A percentile compares a stretch with the other conserved stretches of the same genome.
Evolutionary conservation across 2,113 vertebrate species (phyloP).

Genomic region (Saccopteryx bilineata): DNA sequence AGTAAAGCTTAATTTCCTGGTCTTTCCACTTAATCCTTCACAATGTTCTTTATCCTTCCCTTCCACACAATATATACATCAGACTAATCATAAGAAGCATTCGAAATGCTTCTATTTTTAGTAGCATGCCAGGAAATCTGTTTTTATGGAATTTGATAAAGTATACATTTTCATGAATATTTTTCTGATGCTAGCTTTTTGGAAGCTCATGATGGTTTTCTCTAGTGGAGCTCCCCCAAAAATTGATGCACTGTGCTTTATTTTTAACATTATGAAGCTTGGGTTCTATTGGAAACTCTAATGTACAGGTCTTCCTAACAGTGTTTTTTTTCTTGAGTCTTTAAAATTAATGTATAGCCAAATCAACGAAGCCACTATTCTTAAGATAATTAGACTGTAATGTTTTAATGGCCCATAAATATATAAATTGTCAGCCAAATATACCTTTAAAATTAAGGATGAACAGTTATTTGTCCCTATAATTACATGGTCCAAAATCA

Average conservation of each 20-base stretch:
- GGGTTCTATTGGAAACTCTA: neutral
- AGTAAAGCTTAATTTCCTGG: neutral
- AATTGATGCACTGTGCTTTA: neutral
- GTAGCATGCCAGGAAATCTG: neutral
- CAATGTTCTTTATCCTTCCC: neutral
- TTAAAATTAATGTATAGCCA: slow-evolving; percentile 63
- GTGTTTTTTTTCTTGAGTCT: slow-evolving; percentile 37
- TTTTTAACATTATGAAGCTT: slow-evolving; percentile 45
- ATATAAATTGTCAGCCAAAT: slow-evolving; percentile 49
- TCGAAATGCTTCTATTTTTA: slow-evolving; percentile 1
- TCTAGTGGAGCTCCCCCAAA: neutral
- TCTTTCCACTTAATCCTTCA: neutral
- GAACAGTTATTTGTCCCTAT: slow-evolving; percentile 61
- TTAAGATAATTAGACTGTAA: slow-evolving; percentile 66
- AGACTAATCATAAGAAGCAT: neutral
- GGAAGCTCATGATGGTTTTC: slow-evolving; percentile 19
- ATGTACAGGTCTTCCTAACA: neutral
- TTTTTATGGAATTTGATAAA: slow-evolving; percentile 27
- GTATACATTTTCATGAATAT: neutral
- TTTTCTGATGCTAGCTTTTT: slow-evolving; percentile 57
- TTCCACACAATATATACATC: neutral
- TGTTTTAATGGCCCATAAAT: slow-evolving; percentile 65
- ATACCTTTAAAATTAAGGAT: slow-evolving; percentile 62
- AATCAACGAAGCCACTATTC: slow-evolving; percentile 35
- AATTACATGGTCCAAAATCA: slow-evolving; percentile 64